Conservation (phyloP, 2,797 vertebrate genomes). For the Knipowitschia caucasica region DNA sequence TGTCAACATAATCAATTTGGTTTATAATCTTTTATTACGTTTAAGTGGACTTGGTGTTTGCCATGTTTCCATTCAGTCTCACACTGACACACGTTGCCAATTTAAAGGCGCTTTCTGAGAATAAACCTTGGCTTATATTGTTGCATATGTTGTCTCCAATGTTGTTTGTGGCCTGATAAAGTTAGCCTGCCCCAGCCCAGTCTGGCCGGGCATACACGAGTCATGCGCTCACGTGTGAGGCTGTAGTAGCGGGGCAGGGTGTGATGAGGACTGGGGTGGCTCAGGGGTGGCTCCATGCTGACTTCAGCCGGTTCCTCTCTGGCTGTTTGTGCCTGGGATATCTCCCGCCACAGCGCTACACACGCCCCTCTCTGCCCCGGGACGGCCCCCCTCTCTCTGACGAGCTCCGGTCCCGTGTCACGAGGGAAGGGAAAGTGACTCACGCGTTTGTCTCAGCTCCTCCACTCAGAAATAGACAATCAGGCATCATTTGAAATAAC, state of each 20-base stretch:
- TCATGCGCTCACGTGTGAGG: constrained; percentile 50
- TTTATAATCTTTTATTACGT: not conserved
- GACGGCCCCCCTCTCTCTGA: not conserved
- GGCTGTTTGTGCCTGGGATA: not conserved
- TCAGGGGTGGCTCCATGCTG: too few relatives aligned
- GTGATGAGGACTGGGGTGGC: not conserved
- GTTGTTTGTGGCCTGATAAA: not conserved
- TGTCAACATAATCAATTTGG: too few relatives aligned
- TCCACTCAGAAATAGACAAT: not conserved
- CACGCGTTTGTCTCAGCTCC: not conserved
- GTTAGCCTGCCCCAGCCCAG: not conserved
- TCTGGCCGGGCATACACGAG: constrained; percentile 42
- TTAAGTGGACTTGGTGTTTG: not conserved
- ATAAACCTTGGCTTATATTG: too few relatives aligned
- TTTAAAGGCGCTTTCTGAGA: not conserved
- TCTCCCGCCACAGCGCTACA: constrained; percentile 59
- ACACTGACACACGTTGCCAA: too few relatives aligned
- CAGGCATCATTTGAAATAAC: not conserved
- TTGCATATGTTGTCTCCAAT: not conserved
- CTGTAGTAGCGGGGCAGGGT: constrained; percentile 46
- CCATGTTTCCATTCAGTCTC: not conserved
- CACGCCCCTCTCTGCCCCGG: not conserved
- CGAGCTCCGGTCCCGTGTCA: constrained; percentile 6
- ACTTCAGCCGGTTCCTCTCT: not conserved
- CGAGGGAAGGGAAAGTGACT: not conserved